phyloP scores from a whole-genome alignment of 2,888 invertebrate species.

The Criorhina ranunculi region DNA sequence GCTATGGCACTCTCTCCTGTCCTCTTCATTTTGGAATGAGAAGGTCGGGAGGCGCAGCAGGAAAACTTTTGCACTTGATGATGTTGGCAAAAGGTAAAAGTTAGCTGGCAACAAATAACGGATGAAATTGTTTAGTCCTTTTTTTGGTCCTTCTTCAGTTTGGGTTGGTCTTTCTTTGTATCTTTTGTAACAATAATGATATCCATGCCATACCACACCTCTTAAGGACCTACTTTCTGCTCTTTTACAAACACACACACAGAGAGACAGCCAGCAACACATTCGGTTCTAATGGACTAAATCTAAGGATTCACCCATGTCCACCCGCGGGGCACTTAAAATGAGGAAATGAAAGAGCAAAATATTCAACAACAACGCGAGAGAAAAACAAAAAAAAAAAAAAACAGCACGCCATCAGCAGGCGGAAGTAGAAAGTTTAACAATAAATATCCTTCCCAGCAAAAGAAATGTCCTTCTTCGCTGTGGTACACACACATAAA shows the following conservation, averaged over 20 bases:
- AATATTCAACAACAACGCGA: slow-evolving; percentile 69
- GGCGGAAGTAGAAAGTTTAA: slow-evolving; percentile 73
- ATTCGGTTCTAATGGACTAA: slow-evolving; percentile 67
- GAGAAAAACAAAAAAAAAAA: background rate
- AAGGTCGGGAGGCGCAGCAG: slow-evolving; percentile 17
- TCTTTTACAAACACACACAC: slow-evolving; percentile 18
- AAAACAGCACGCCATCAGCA: slow-evolving; percentile 28
- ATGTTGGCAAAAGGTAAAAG: slow-evolving; percentile 77
- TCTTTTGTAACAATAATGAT: slow-evolving; percentile 75
- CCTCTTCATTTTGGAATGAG: slow-evolving; percentile 24
- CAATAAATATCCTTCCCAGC: slow-evolving; percentile 75
- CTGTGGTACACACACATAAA: slow-evolving; percentile 57
- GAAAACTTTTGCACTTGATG: slow-evolving; percentile 75
- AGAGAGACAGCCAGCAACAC: slow-evolving; percentile 3
- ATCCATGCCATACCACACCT: slow-evolving; percentile 73
- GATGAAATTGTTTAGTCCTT: slow-evolving; percentile 75
- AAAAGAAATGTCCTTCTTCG: slow-evolving; percentile 70
- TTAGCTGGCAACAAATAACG: slow-evolving; percentile 76
- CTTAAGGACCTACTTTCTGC: slow-evolving; percentile 50
- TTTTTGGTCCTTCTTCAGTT: slow-evolving; percentile 38
- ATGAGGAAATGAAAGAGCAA: slow-evolving; percentile 71
- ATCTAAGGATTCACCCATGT: slow-evolving; percentile 71
- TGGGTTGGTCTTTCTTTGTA: slow-evolving; percentile 58
- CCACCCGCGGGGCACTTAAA: slow-evolving; percentile 75
- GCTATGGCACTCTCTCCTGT: too few relatives aligned